Evolutionary conservation across 2,113 vertebrate genomes (phyloP), one percentile per base, ranked within the genome.

Genomic region (Sialia sialis): DNA sequence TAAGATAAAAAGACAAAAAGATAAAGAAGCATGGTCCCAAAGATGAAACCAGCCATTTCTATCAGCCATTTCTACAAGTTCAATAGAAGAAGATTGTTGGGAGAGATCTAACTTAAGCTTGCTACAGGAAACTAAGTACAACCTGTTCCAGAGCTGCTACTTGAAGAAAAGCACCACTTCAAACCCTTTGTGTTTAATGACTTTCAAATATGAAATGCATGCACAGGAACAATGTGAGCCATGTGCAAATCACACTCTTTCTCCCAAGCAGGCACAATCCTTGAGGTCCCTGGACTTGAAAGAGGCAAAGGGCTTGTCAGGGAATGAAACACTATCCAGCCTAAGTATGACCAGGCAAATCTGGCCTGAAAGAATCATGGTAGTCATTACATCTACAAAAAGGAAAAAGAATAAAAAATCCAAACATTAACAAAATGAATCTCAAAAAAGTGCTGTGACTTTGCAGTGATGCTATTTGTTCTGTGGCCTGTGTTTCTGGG

Each of bases 11-110:
- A 84, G 52, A 89, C 5, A 51, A 51, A 27, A 16, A 60, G 36
- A 76, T 59, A 91, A 94, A 87, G 64, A 94, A 73, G 46, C 36
- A 76, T 18, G 17, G 4, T 84, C 93, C 79, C 66, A 86, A 85
- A 97, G 76, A 74, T 62, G 25, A 96, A 93, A 77, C 70, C 81
- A 95, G 54, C 38, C 62, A 76, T 95, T 97, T 89, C 82, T 88
- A 58, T 69, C 69, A 93, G 91, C 46, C 80, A 72, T 87, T 93
- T 95, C 92, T 90, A 67, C 54, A 84, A 80, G 2, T 23, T 79
- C 63, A 89, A 78, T 72, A 84, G 64, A 39, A 83, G 92, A 90
- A 92, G 51, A 46, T 60, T 94, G 64, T 2, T 74, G 27, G 36
- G 43, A 49, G 30, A 88, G 69, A 67, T 78, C 39, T 41, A 60